A percentile compares a stretch with the other conserved stretches of the same genome.
These are phyloP conservation scores for Thera britannica DNA, from an alignment of 2,888 invertebrate species.

Conservation along the genomic window DNA sequence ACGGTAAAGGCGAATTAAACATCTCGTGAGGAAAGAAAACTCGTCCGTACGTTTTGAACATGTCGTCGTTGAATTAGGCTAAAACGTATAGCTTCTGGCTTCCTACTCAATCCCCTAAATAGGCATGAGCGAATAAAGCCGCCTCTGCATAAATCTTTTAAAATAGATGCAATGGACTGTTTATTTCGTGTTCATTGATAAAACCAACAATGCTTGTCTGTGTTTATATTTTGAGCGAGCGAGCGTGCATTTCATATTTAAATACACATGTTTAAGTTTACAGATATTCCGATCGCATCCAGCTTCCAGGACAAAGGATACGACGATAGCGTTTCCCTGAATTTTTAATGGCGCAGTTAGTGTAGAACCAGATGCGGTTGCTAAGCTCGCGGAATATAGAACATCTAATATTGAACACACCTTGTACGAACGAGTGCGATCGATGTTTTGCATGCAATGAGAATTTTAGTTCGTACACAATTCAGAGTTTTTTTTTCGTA, in stretches of 20 bases:
- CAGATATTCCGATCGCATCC: constrained; percentile 50
- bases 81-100: too few relatives aligned
- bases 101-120: not conserved
- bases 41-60: too few relatives aligned
- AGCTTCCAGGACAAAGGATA: constrained; percentile 58
- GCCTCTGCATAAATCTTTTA: not conserved
- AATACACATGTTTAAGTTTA: constrained; percentile 14
- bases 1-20: too few relatives aligned
- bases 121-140: not conserved
- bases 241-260: not conserved
- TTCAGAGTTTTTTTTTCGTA: not conserved
- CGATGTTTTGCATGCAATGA: constrained; percentile 1
- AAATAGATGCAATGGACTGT: not conserved
- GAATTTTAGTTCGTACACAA: not conserved
- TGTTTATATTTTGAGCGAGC: constrained; percentile 6
- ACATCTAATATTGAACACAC: constrained; percentile 79
- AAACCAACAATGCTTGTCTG: constrained; percentile 7
- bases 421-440: constrained; percentile 66
- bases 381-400: constrained; percentile 68
- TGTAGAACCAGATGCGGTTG: constrained; percentile 72
- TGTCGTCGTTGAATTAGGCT: too few relatives aligned
- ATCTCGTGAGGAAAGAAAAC: too few relatives aligned
- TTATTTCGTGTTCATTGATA: constrained; percentile 11
- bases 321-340: constrained; percentile 68
- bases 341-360: constrained; percentile 78